Evolutionary conservation across 2,113 vertebrate species (phyloP).

Genomic region (Mixornis gularis): DNA sequence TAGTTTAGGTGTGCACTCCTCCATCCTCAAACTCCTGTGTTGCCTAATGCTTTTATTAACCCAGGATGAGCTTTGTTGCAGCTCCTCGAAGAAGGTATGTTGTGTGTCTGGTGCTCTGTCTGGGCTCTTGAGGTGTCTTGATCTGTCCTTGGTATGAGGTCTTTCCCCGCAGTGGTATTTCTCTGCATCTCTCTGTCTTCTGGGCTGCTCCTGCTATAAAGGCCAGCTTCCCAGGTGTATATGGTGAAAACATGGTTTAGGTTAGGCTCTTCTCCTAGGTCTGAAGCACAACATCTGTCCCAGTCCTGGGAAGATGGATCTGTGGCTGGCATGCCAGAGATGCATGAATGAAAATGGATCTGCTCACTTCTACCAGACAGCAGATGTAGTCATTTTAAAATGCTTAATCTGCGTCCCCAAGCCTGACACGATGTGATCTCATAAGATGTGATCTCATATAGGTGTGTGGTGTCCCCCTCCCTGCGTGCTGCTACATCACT

Average conservation of each 20-base stretch:
- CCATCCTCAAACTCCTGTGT: neutral
- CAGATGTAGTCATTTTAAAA: neutral
- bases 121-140: conserved; percentile 45
- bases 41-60: conserved; percentile 18
- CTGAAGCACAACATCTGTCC: neutral
- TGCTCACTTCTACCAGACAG: neutral
- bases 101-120: neutral
- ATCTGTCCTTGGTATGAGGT: neutral
- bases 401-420: neutral
- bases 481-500: neutral
- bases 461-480: neutral
- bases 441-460: neutral
- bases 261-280: neutral
- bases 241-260: neutral
- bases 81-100: neutral
- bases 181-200: neutral
- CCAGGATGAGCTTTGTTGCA: conserved; percentile 18
- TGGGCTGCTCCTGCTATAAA: conserved; percentile 21
- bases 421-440: neutral
- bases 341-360: neutral
- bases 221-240: neutral
- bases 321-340: neutral
- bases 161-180: conserved; percentile 33
- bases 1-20: neutral
- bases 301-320: neutral